These are phyloP conservation scores for Xyrichtys novacula DNA, from an alignment of 2,797 vertebrate genomes.

Conservation along the genomic window DNA sequence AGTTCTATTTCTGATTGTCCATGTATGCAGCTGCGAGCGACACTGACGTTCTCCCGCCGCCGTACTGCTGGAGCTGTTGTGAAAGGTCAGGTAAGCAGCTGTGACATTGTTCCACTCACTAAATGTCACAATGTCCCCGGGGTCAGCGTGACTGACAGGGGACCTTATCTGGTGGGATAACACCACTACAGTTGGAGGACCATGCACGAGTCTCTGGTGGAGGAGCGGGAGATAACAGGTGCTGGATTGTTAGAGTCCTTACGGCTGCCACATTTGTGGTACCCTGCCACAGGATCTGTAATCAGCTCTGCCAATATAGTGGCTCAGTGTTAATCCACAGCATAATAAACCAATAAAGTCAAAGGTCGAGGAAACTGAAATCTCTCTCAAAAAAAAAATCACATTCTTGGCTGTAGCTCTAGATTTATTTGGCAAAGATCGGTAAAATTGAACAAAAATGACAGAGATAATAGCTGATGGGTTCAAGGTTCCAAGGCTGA, in stretches of 20 bases:
- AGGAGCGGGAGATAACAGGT: conserved; percentile 19
- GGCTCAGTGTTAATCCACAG: neutral
- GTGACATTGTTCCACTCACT: conserved; percentile 72
- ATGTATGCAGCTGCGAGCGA: conserved; percentile 23
- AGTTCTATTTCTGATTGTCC: conserved; percentile 31
- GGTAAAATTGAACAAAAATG: no score
- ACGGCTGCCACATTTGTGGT: neutral
- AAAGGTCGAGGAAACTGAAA: no score
- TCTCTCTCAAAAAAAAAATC: no score
- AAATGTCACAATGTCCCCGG: conserved; percentile 83
- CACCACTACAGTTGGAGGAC: conserved; percentile 49
- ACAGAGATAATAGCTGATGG: no score
- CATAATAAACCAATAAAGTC: no score
- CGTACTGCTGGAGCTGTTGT: conserved; percentile 43
- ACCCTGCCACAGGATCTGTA: neutral
- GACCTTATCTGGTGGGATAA: conserved; percentile 74
- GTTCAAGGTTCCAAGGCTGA: no score
- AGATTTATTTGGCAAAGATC: no score
- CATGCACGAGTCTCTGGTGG: conserved; percentile 26
- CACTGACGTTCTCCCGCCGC: conserved; percentile 24
- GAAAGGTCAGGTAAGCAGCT: conserved; percentile 80
- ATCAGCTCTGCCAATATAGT: neutral
- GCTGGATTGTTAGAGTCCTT: conserved; percentile 6
- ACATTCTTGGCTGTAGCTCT: no score
- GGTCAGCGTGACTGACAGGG: conserved; percentile 72